Percentiles rank a stretch among this genome's conserved stretches.
phyloP scores from a whole-genome alignment of 2,797 vertebrate genomes.

The Gadopsis bispinosus region DNA sequence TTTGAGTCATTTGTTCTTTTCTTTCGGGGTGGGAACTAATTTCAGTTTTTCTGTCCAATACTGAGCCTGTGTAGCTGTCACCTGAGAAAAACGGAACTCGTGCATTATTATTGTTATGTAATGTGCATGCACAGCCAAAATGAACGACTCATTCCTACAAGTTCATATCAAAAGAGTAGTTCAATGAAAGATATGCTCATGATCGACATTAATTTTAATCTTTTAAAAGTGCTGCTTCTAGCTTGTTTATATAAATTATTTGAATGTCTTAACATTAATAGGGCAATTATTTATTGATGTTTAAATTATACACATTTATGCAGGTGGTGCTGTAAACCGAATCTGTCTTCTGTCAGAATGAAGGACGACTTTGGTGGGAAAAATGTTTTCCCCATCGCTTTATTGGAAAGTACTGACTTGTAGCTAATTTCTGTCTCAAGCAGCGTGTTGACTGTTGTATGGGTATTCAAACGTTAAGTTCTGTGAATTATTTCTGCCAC shows the following conservation, averaged over 20 bases:
- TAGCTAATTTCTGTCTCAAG: constrained; percentile 29
- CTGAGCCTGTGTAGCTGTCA: too few relatives aligned
- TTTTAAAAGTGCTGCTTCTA: background rate
- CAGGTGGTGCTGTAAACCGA: background rate
- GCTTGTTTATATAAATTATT: constrained; percentile 16
- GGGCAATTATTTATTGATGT: constrained; percentile 13
- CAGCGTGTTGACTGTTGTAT: constrained; percentile 55
- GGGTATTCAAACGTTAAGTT: constrained; percentile 62
- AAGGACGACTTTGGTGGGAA: background rate
- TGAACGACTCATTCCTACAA: too few relatives aligned
- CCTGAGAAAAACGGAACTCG: too few relatives aligned
- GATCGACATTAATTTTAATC: too few relatives aligned
- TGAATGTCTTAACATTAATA: constrained; percentile 1
- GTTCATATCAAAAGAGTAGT: too few relatives aligned
- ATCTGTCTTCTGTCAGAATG: constrained; percentile 15
- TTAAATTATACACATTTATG: constrained; percentile 15
- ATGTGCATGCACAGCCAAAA: too few relatives aligned
- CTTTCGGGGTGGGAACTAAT: too few relatives aligned
- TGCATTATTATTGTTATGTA: too few relatives aligned
- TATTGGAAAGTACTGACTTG: constrained; percentile 40
- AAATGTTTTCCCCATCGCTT: background rate
- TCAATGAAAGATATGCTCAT: too few relatives aligned
- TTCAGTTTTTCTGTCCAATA: too few relatives aligned
- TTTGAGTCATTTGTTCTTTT: too few relatives aligned
- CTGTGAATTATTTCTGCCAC: constrained; percentile 67